These are phyloP conservation scores for Himalopsyche kuldschensis DNA, from an alignment of 2,888 invertebrate species.

Conservation along the genomic window DNA sequence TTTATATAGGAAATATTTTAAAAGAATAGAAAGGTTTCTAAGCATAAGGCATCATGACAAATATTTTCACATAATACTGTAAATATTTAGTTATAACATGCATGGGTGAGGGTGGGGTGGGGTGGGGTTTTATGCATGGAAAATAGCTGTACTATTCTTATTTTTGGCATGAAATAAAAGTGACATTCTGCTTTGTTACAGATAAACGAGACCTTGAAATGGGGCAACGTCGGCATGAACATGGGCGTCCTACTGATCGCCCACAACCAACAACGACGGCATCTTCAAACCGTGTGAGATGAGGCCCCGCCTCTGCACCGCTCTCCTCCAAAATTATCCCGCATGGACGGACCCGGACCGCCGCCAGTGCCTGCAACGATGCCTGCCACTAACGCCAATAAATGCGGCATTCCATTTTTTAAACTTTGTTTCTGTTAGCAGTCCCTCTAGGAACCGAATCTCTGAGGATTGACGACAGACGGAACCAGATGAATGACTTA, in stretches of 20 bases:
- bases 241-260: slow-evolving; percentile 68
- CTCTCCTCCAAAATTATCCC: background rate
- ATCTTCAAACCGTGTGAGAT: slow-evolving; percentile 44
- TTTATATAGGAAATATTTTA: background rate
- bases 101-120: background rate
- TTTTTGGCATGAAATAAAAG: background rate
- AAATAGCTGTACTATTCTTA: background rate
- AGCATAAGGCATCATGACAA: too few species aligned
- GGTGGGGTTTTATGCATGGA: background rate
- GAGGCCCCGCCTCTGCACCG: slow-evolving; percentile 45
- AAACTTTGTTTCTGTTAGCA: slow-evolving; percentile 33
- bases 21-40: background rate
- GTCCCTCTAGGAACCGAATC: background rate
- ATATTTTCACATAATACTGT: background rate
- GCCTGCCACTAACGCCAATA: background rate
- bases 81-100: background rate
- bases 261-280: slow-evolving; percentile 50
- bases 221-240: slow-evolving; percentile 72
- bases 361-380: background rate
- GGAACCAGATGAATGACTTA: background rate
- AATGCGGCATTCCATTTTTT: slow-evolving; percentile 28
- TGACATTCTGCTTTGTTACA: slow-evolving; percentile 52
- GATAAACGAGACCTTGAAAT: slow-evolving; percentile 72
- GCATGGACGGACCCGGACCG: background rate
- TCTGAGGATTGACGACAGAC: background rate